Evolutionary conservation across 2,888 invertebrate genomes (phyloP).

Genomic region (Gerris lacustris): DNA sequence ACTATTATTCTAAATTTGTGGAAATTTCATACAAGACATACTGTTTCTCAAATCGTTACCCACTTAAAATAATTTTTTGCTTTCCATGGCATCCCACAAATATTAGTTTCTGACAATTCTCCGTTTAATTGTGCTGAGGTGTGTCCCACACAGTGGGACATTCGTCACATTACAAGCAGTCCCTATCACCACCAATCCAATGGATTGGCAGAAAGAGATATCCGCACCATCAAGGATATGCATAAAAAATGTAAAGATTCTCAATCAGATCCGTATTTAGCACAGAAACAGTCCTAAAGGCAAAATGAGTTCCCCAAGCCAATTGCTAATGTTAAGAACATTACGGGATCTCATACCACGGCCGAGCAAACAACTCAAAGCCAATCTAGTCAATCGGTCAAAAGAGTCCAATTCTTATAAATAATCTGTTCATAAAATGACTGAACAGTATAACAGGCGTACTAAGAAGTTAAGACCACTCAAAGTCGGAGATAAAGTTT

Average conservation of each 20-base stretch:
- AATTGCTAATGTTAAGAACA: neutral
- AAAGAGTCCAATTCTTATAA: neutral
- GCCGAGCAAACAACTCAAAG: neutral
- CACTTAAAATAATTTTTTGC: slow-evolving; percentile 7
- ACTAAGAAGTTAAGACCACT: too few relatives aligned
- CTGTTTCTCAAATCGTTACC: neutral
- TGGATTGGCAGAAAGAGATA: slow-evolving; percentile 23
- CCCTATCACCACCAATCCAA: slow-evolving; percentile 33
- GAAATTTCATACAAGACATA: neutral
- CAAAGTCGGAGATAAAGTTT: neutral
- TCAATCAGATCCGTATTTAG: neutral
- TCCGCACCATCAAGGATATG: too few relatives aligned
- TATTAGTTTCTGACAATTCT: slow-evolving; percentile 17
- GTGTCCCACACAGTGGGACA: slow-evolving; percentile 33
- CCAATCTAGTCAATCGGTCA: neutral
- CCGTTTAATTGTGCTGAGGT: neutral
- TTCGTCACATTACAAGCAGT: neutral
- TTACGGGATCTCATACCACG: too few relatives aligned
- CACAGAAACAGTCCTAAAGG: neutral
- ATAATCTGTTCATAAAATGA: neutral
- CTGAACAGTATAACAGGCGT: too few relatives aligned
- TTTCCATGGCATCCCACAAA: slow-evolving; percentile 14
- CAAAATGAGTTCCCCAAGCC: neutral
- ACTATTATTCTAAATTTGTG: slow-evolving; percentile 11
- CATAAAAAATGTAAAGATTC: neutral